Evolutionary conservation across 2,797 vertebrate genomes (phyloP).

Genomic region (Odontamblyopus rebecca): DNA sequence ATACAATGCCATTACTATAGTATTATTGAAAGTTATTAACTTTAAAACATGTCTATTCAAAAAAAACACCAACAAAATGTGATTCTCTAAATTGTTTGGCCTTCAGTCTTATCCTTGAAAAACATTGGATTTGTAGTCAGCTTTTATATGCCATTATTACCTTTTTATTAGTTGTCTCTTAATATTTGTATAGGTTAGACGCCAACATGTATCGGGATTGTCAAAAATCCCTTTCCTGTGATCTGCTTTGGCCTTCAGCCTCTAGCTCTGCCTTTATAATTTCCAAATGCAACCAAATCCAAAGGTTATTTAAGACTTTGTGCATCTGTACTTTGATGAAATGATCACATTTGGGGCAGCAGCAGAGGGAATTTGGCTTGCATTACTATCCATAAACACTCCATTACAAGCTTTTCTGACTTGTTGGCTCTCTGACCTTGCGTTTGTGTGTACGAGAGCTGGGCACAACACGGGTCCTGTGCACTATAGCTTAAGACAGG

Average conservation of each 20-base stretch:
- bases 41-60: neutral
- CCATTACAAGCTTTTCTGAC: conserved; percentile 77
- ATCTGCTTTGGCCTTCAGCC: conserved; percentile 74
- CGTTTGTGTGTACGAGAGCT: conserved; percentile 45
- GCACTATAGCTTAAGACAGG: conserved; percentile 74
- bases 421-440: conserved; percentile 69
- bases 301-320: conserved; percentile 80
- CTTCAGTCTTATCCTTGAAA: neutral
- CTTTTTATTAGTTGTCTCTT: conserved; percentile 47
- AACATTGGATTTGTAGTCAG: neutral
- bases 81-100: neutral
- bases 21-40: too few species aligned
- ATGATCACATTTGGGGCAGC: conserved; percentile 75
- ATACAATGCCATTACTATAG: too few species aligned
- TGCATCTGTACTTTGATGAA: conserved; percentile 81
- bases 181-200: conserved; percentile 34
- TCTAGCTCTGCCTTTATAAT: conserved; percentile 77
- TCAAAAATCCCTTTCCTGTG: conserved; percentile 74
- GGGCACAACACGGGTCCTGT: conserved; percentile 39
- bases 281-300: conserved; percentile 80
- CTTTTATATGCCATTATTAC: conserved; percentile 22
- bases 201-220: conserved; percentile 62
- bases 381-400: conserved; percentile 73
- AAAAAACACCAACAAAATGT: neutral
- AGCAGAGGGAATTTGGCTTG: conserved; percentile 71